These are phyloP conservation scores for Rhodeus uyekii DNA, from an alignment of 2,797 vertebrate species.

Conservation along the genomic window DNA sequence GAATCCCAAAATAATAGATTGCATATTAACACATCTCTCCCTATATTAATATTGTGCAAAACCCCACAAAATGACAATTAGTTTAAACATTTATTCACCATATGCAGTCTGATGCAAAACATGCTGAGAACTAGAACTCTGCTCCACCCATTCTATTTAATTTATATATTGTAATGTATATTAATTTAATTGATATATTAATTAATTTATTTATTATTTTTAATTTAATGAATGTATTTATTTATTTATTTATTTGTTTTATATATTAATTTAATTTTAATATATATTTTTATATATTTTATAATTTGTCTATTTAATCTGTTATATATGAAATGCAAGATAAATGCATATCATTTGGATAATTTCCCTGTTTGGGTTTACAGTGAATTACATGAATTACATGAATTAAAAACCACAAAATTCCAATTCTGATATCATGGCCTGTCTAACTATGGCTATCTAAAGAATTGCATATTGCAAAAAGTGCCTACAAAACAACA, in stretches of 20 bases:
- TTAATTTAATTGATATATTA: too few relatives aligned
- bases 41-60: background rate
- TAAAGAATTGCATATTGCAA: background rate
- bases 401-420: background rate
- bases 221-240: too few relatives aligned
- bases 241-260: too few relatives aligned
- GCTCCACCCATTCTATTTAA: background rate
- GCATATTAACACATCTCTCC: background rate
- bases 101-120: background rate
- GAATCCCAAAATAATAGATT: background rate
- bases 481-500: background rate
- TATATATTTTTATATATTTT: too few relatives aligned
- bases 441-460: background rate
- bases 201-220: too few relatives aligned
- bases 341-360: background rate
- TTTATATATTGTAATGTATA: too few relatives aligned
- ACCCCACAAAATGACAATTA: background rate
- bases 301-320: too few relatives aligned
- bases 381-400: background rate
- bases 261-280: too few relatives aligned
- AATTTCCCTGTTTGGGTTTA: background rate
- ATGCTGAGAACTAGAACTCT: background rate
- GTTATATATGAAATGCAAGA: too few relatives aligned
- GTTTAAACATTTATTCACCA: background rate
- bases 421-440: background rate